Evolutionary conservation across 2,797 vertebrate species (phyloP), one percentile per base, ranked within the genome.

Genomic region (Alectoris magna): DNA sequence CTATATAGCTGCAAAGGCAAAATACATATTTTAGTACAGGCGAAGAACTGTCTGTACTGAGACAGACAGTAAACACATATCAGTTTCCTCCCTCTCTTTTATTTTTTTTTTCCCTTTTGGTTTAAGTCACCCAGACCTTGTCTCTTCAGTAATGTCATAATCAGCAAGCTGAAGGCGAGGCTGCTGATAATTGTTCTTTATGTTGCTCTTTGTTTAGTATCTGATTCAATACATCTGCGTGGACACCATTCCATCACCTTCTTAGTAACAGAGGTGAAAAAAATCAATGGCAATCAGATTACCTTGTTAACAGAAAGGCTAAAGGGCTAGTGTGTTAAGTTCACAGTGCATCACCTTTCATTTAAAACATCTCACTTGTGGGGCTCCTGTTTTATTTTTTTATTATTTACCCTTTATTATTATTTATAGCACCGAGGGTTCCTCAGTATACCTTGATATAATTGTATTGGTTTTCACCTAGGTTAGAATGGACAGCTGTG

Each of bases 261-360:
- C 98, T 98, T 98, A 98, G 98, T 98, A 98, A 98, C 98, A 97
- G 97, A 96, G 98, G 98, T 98, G 98, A 97, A 97, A 97, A 98
- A 99, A 99, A 99, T 99, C 98, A 98, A 99, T 99, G 98, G 95
- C 98, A 98, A 99, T 98, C 98, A 98, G 98, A 99, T 99, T 98
- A 98, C 98, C 98, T 98, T 98, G 98, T 98, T 98, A 98, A 98
- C 97, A 98, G 98, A 97, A 98, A 98, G 98, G 98, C 98, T 98
- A 98, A 97, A 97, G 98, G 98, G 97, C 97, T 97, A 97, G 97
- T 97, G 97, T 98, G 98, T 97, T 98, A 98, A 98, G 98, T 98
- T 98, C 98, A 98, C 97, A 98, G 98, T 97, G 97, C 97, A 98
- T 98, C 98, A 98, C 97, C 98, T 98, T 98, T 97, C 98, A 98